Conservation (phyloP, 1,140 invertebrate genomes). For the Linepithema humile region DNA sequence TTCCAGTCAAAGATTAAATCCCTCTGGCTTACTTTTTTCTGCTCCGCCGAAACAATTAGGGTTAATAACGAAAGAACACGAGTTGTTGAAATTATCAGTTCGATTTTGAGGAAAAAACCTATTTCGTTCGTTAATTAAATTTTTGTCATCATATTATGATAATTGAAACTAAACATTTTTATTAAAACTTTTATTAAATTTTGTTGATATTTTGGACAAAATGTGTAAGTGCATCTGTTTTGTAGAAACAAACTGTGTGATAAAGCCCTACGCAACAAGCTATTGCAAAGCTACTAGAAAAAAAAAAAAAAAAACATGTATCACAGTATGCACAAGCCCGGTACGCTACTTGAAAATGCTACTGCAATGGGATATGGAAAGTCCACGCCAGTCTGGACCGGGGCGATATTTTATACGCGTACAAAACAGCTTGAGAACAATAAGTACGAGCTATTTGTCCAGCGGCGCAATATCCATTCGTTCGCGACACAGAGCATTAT, state of each 20-base stretch:
- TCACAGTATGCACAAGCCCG: background rate
- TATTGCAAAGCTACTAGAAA: background rate
- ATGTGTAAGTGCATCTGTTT: no score
- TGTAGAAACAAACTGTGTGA: no score
- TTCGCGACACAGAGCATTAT: constrained; percentile 39
- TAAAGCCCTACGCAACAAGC: constrained; percentile 1
- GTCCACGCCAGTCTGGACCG: background rate
- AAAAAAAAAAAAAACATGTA: background rate
- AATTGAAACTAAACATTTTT: no score
- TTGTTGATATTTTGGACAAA: no score
- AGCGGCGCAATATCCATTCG: constrained; percentile 32
- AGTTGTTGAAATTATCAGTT: background rate
- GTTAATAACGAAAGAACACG: background rate
- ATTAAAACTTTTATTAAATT: no score
- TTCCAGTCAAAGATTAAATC: constrained; percentile 43
- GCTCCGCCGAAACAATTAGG: background rate
- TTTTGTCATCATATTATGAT: no score
- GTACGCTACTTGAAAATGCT: constrained; percentile 9
- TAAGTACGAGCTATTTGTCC: constrained; percentile 47
- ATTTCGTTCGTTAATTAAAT: no score
- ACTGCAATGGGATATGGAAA: background rate
- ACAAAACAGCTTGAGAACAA: constrained; percentile 31
- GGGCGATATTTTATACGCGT: constrained; percentile 25
- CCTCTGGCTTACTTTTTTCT: background rate
- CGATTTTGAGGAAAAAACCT: no score